phyloP scores from a whole-genome alignment of 2,113 vertebrate genomes.

The Apteryx mantelli region DNA sequence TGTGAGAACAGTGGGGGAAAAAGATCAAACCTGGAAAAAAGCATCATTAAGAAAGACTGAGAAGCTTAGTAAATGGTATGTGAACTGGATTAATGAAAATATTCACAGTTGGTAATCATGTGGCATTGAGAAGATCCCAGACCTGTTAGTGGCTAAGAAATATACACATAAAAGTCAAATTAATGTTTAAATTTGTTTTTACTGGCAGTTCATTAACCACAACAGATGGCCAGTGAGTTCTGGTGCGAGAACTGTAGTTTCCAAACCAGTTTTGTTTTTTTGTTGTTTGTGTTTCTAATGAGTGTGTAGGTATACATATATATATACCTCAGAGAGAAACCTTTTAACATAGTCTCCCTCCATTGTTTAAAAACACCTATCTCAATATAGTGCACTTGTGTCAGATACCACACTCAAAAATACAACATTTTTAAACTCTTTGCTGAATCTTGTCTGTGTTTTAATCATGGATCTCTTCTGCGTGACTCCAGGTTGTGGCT shows the following conservation, averaged over 20 bases:
- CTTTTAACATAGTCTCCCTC: not conserved
- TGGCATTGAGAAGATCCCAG: not conserved
- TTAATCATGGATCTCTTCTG: not conserved
- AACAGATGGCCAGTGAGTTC: slow-evolving; percentile 16
- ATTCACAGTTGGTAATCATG: not conserved
- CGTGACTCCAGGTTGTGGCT: not conserved
- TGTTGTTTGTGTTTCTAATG: not conserved
- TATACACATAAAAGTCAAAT: not conserved
- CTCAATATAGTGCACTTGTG: not conserved
- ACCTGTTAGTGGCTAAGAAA: slow-evolving; percentile 27
- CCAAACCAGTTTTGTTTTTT: not conserved
- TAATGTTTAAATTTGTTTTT: slow-evolving; percentile 47
- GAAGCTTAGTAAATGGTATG: not conserved
- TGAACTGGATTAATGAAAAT: not conserved
- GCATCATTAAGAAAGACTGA: not conserved
- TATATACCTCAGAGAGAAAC: not conserved
- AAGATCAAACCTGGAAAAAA: not conserved
- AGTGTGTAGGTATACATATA: not conserved
- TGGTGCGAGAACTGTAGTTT: slow-evolving; percentile 1
- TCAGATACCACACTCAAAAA: not conserved
- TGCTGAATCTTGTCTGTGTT: not conserved
- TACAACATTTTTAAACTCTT: not conserved
- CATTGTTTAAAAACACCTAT: not conserved
- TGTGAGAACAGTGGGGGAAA: not conserved
- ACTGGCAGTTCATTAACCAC: slow-evolving; percentile 5